Evolutionary conservation across 2,113 vertebrate genomes (phyloP).

Genomic region (Otis tarda): DNA sequence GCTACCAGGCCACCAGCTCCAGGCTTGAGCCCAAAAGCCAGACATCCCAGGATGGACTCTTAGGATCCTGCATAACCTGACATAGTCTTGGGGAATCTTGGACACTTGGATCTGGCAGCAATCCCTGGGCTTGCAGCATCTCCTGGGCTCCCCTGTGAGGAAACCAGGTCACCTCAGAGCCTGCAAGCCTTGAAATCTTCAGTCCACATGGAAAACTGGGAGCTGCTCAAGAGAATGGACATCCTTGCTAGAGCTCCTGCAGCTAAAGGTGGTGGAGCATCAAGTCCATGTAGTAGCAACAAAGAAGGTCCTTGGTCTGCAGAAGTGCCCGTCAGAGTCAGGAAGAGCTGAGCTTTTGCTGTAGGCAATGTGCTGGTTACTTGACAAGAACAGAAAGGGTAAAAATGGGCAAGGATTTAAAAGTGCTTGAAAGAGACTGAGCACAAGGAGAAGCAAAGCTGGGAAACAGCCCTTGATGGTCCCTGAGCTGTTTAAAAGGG

Average conservation of each 20-base stretch:
- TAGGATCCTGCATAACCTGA: background rate
- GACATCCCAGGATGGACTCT: background rate
- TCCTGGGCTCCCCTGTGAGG: background rate
- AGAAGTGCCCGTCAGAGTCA: background rate
- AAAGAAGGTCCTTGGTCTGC: background rate
- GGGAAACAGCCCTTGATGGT: constrained; percentile 40
- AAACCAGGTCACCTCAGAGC: background rate
- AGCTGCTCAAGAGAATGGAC: background rate
- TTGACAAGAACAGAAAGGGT: constrained; percentile 33
- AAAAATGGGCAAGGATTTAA: constrained; percentile 28
- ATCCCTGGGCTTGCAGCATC: background rate
- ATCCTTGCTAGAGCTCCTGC: background rate
- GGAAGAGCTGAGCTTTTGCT: background rate
- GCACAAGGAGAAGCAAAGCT: constrained; percentile 47
- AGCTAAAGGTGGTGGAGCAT: background rate
- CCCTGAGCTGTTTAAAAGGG: constrained; percentile 59
- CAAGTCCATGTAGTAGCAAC: background rate
- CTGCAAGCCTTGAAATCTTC: background rate
- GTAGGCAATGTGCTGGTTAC: background rate
- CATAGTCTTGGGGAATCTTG: rapidly evolving
- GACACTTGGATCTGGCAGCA: background rate
- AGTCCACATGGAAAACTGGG: background rate
- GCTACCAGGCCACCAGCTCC: background rate
- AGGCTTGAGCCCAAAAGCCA: background rate
- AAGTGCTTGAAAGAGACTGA: constrained; percentile 55